A percentile compares a stretch with the other conserved stretches of the same genome.
phyloP scores from a whole-genome alignment of 2,888 invertebrate species.

The Aelia acuminata region DNA sequence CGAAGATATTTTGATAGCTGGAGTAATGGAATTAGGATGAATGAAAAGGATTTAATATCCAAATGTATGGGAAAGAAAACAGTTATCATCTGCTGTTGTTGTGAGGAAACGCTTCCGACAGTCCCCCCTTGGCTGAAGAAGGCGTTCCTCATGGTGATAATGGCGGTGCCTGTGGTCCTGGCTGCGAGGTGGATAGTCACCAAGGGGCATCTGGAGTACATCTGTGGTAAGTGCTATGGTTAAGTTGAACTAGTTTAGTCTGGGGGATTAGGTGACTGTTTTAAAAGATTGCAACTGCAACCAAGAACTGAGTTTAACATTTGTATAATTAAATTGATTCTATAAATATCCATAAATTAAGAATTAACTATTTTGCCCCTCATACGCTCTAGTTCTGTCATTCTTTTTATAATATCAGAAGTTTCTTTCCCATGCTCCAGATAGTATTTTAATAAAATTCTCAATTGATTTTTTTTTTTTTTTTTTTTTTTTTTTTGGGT shows the following conservation, averaged over 20 bases:
- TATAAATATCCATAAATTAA: neutral
- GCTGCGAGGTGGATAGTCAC: neutral
- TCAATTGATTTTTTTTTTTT: too few species aligned
- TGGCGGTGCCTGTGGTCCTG: neutral
- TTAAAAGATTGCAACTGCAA: too few species aligned
- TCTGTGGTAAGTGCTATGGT: too few species aligned
- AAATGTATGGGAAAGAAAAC: neutral
- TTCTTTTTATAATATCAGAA: slow-evolving; percentile 52
- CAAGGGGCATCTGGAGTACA: slow-evolving; percentile 8
- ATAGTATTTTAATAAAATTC: slow-evolving; percentile 56
- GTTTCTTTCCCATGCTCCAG: slow-evolving; percentile 58
- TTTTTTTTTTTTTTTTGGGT: too few species aligned
- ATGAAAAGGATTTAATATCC: neutral
- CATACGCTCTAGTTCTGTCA: slow-evolving; percentile 58
- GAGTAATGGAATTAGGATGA: neutral
- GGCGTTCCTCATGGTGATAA: neutral
- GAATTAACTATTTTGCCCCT: neutral
- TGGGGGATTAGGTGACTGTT: too few species aligned
- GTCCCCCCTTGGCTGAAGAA: neutral
- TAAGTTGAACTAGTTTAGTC: too few species aligned
- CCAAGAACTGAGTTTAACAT: too few species aligned
- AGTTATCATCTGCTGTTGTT: neutral
- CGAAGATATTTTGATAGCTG: neutral
- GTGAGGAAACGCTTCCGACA: neutral
- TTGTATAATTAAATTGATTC: neutral